Evolutionary conservation across 2,797 vertebrate species (phyloP).

Genomic region (Amphiprion clarkii): DNA sequence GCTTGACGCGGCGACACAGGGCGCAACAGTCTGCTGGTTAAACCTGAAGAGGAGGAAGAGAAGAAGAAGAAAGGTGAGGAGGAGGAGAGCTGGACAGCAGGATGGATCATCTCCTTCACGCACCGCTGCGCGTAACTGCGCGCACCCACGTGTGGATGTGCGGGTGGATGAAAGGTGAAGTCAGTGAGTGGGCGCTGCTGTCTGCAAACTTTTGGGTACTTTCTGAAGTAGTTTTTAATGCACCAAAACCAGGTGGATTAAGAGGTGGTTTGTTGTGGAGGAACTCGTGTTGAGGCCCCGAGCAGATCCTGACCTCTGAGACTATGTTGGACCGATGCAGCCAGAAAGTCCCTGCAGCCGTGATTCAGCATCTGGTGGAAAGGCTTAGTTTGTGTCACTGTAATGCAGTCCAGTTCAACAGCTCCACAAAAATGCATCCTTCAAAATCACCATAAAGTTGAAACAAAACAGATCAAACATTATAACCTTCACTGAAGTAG

Average conservation of each 20-base stretch:
- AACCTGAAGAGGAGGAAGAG: slow-evolving; percentile 33
- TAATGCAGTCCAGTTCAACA: background rate
- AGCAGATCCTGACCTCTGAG: background rate
- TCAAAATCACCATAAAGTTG: too few species aligned
- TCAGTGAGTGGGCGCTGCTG: slow-evolving; percentile 1
- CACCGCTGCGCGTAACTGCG: background rate
- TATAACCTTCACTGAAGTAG: too few species aligned
- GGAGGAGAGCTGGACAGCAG: background rate
- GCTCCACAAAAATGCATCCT: too few species aligned
- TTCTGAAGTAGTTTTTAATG: background rate
- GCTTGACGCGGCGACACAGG: slow-evolving; percentile 38
- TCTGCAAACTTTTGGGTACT: slow-evolving; percentile 10
- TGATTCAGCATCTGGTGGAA: background rate
- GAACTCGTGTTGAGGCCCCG: background rate
- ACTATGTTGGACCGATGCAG: background rate
- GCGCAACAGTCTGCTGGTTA: slow-evolving; percentile 71
- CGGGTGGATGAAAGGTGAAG: background rate
- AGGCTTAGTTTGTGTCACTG: background rate
- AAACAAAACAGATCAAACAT: too few species aligned
- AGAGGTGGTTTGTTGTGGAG: background rate
- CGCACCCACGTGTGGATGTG: slow-evolving; percentile 9
- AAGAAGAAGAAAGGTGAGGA: background rate
- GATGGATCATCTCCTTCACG: slow-evolving; percentile 10
- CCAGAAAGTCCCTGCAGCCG: too few species aligned
- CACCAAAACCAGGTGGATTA: background rate